Percentiles rank a stretch among this genome's conserved stretches.
Conservation (phyloP, 2,888 invertebrate species). For the Blera fallax region DNA sequence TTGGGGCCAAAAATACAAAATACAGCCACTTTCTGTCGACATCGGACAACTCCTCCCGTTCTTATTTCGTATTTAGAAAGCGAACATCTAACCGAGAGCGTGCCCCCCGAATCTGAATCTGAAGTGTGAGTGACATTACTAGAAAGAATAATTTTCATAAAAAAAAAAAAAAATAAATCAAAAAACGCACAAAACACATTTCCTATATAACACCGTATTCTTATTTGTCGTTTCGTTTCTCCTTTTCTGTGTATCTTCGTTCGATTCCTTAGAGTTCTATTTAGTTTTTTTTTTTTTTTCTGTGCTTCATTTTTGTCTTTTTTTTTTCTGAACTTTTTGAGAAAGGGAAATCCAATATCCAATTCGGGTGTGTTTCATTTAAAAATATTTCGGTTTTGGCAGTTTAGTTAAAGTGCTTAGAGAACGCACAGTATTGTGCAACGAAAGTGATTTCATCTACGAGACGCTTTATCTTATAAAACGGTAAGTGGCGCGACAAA, state of each 20-base stretch:
- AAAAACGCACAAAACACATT: conserved; percentile 16
- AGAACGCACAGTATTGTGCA: conserved; percentile 74
- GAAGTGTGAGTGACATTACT: conserved; percentile 71
- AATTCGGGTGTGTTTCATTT: conserved; percentile 65
- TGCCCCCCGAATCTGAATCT: conserved; percentile 68
- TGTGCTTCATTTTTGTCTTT: conserved; percentile 1
- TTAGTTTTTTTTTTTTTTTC: conserved; percentile 21
- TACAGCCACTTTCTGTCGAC: conserved; percentile 65
- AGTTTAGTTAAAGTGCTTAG: conserved; percentile 74
- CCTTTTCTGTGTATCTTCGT: conserved; percentile 64
- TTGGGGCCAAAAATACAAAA: conserved; percentile 49
- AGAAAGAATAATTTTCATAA: conserved; percentile 33
- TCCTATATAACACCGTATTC: conserved; percentile 23
- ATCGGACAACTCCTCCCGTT: conserved; percentile 60
- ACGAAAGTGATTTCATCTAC: conserved; percentile 57
- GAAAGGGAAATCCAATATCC: conserved; percentile 70
- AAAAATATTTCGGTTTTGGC: conserved; percentile 65
- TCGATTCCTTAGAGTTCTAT: conserved; percentile 61
- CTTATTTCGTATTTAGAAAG: conserved; percentile 68
- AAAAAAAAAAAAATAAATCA: conserved; percentile 20
- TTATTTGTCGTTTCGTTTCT: conserved; percentile 53
- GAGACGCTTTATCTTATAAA: conserved; percentile 35
- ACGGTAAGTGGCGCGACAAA: conserved; percentile 54
- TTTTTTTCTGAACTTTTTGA: conserved; percentile 38
- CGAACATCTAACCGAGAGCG: conserved; percentile 70